Percentiles rank a stretch among this genome's conserved stretches.
These are phyloP conservation scores for Macquaria australasica DNA, from an alignment of 2,113 vertebrate species.

Conservation along the genomic window DNA sequence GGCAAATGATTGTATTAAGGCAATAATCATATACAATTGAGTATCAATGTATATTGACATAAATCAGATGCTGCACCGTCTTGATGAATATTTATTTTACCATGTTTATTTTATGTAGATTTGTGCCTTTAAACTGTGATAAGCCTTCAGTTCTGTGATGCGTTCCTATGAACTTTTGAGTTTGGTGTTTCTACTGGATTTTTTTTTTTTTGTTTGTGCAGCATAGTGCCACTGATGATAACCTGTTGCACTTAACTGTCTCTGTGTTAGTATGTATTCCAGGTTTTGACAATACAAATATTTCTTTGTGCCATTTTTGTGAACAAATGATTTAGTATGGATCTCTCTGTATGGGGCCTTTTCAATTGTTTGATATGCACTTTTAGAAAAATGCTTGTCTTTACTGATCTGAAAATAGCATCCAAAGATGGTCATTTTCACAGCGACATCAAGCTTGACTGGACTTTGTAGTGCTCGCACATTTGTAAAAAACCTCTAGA, in stretches of 20 bases:
- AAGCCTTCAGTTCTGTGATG: slow-evolving; percentile 38
- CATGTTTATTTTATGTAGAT: slow-evolving; percentile 42
- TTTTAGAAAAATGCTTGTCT: slow-evolving; percentile 47
- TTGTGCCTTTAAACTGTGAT: slow-evolving; percentile 67
- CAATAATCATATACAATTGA: slow-evolving; percentile 49
- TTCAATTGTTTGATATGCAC: slow-evolving; percentile 51
- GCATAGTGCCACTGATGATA: slow-evolving; percentile 43
- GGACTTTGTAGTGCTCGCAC: slow-evolving; percentile 42
- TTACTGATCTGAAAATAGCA: slow-evolving; percentile 29
- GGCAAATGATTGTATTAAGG: slow-evolving; percentile 44
- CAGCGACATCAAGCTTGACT: slow-evolving; percentile 25
- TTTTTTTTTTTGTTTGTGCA: slow-evolving; percentile 19
- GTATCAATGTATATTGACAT: slow-evolving; percentile 29
- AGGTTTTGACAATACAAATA: slow-evolving; percentile 12
- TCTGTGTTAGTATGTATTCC: slow-evolving; percentile 21
- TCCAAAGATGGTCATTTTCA: slow-evolving; percentile 26
- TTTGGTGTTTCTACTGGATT: slow-evolving; percentile 36
- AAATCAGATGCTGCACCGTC: slow-evolving; percentile 42
- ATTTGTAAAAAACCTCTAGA: slow-evolving; percentile 33
- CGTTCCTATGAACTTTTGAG: not conserved
- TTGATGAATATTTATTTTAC: slow-evolving; percentile 23
- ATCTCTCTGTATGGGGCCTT: slow-evolving; percentile 32
- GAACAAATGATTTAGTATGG: slow-evolving; percentile 29
- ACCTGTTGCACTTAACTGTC: slow-evolving; percentile 1
- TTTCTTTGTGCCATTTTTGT: slow-evolving; percentile 41